Evolutionary conservation across 2,113 vertebrate genomes (phyloP).

Genomic region (Osmerus eperlanus): DNA sequence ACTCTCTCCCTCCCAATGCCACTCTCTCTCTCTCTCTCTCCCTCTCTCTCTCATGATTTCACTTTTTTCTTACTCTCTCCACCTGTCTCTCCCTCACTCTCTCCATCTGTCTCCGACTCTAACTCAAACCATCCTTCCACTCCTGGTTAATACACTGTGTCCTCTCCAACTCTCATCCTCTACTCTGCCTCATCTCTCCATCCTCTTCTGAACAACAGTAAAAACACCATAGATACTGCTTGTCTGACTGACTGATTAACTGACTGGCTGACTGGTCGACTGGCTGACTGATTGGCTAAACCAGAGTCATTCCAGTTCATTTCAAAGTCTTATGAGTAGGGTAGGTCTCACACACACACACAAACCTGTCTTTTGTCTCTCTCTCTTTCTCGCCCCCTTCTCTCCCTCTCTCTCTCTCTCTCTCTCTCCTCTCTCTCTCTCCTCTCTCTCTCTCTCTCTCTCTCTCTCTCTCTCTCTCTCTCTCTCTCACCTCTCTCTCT

Average conservation of each 20-base stretch:
- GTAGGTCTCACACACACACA: conserved; percentile 16
- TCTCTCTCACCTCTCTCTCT: conserved; percentile 29
- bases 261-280: background rate
- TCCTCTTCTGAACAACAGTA: background rate
- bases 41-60: conserved; percentile 28
- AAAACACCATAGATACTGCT: too few species aligned
- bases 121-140: conserved; percentile 28
- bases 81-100: conserved; percentile 9
- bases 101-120: conserved; percentile 19
- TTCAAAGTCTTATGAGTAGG: conserved; percentile 1
- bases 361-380: conserved; percentile 1
- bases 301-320: too few species aligned
- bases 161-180: background rate
- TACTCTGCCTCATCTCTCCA: background rate
- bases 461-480: conserved; percentile 18
- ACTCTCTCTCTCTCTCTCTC: conserved; percentile 24
- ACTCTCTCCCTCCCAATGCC: conserved; percentile 38
- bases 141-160: conserved; percentile 32
- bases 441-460: conserved; percentile 19
- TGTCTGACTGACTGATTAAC: conserved; percentile 2
- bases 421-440: conserved; percentile 16
- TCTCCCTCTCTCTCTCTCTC: conserved; percentile 14
- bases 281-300: background rate
- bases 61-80: conserved; percentile 25
- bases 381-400: conserved; percentile 19